These are phyloP conservation scores for Iphiclides podalirius DNA, from an alignment of 2,888 invertebrate genomes.

Conservation along the genomic window DNA sequence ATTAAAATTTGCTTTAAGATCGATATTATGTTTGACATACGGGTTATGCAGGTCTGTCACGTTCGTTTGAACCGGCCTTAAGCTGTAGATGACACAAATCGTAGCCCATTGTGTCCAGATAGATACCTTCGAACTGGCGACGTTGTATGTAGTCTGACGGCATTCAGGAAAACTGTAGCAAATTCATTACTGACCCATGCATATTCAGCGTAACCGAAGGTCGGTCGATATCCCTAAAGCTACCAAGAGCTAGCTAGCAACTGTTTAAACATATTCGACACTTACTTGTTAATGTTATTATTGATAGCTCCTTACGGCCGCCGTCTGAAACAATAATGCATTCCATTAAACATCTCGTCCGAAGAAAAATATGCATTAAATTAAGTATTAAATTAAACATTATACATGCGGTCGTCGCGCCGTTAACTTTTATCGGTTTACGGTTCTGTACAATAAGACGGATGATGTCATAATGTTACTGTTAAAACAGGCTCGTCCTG, in stretches of 20 bases:
- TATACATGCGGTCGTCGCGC: too few species aligned
- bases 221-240: conserved; percentile 23
- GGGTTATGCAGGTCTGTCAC: too few species aligned
- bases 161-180: conserved; percentile 8
- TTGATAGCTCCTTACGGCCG: background rate
- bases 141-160: conserved; percentile 19
- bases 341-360: too few species aligned
- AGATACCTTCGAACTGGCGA: conserved; percentile 4
- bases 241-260: background rate
- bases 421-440: too few species aligned
- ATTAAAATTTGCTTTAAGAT: too few species aligned
- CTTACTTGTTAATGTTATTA: conserved; percentile 15
- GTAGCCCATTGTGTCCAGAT: conserved; percentile 8
- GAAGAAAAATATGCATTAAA: too few species aligned
- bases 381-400: too few species aligned
- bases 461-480: too few species aligned
- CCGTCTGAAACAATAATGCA: conserved; percentile 15
- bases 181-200: conserved; percentile 17
- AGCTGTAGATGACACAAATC: conserved; percentile 14
- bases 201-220: conserved; percentile 24
- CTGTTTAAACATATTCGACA: conserved; percentile 11
- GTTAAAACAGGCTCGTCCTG: too few species aligned
- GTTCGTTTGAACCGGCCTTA: too few species aligned
- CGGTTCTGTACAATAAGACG: too few species aligned
- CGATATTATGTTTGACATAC: too few species aligned